Evolutionary conservation across 2,888 invertebrate species (phyloP), one percentile per base, ranked within the genome.

Genomic region (Drosophila longiperda): DNA sequence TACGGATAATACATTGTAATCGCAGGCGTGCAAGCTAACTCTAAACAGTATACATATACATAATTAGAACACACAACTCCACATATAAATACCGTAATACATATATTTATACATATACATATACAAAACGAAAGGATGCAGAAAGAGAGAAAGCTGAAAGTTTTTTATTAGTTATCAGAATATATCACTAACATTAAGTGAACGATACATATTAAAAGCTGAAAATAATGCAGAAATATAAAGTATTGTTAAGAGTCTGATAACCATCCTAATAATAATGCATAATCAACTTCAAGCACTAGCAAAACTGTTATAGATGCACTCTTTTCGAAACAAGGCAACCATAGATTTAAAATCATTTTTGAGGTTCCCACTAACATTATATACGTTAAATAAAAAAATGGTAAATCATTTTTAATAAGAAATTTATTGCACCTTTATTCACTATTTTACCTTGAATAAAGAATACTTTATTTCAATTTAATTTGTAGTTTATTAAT

Each of bases 151-250:
- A 73, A 68, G 63, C 73, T 66, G 70, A 80, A 68, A 62, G 73
- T 73, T 83, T 83, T 87, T 78, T 80, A 90, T 80, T 80, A 90
- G 74, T 82, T 83, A 79, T 73, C 75, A 73, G 79, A 73, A 73
- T 67, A 76, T 74, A 78, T 75, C 73, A 80, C 79, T 62, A 81
- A 64, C 70, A 70, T 66, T 72, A 66, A 72, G 70, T 71, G 67
- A 83, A 75, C 61, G 70, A 84, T 72, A 84, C 82, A 89, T 83
- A 84, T 85, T 80, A 75, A 90, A 80, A 79, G 87, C 88, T 82
- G 86, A 82, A 82, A 83, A 72, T 74, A 87, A 80, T 87, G 86
- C 86, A 83, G 88, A 87, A 89, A 87, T 82, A 75, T 83, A 76
- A 71, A 67, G 11, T 45, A 40, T 76, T 75, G 75, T 75, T 89